Base-by-base conservation (phyloP, 2,113 vertebrate genomes). In the Ciconia stormi region DNA sequence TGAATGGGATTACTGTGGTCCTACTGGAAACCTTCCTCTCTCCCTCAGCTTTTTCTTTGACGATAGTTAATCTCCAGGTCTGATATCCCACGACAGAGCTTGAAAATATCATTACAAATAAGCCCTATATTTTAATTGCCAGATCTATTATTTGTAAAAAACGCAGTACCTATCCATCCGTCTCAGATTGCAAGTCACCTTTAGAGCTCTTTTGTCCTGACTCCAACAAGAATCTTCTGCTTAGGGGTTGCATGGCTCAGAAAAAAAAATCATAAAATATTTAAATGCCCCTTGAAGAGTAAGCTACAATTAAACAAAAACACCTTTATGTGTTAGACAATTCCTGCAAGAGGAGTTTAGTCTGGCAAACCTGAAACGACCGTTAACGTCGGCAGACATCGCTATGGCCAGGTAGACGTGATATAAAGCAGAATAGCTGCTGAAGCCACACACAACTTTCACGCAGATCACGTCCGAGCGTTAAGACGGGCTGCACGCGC, bases 391-490 rank as follows among this genome's bases (percentile, higher is more conserved):
- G 11, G 34, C 53, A 19, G 22, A 12, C 32, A 3, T 7, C 2
- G 5, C 42, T 12, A 11, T 5, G 5, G 59, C 50, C 71, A 38
- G 16, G 2, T 13, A 11, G 13, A 10, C 2, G 27, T 7, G 50
- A 58, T 3, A 16, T 1, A 17, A 9, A 4, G n/a, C 52, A 36
- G 34, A 62, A 26, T 0, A 27, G 74, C 65, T 9, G 50, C 44
- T 7, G 44, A 25, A 20, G 30, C 38, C 10, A 0, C 27, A 18
- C 58, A 4, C n/a, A 19, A 53, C 74, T 34, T 62, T 1, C 38
- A 8, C 3, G 2, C 26, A 8, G 47, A 19, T 22, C 7, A 5
- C 2, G n/a, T 8, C 52, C 1, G 16, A 46, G 19, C 58, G 52
- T 15, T 7, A 19, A 34, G 69, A 17, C 5, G 8, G 30, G 52